A percentile compares a stretch with the other conserved stretches of the same genome.
These are phyloP conservation scores for Neostethus bicornis DNA, from an alignment of 2,797 vertebrate genomes.

Conservation along the genomic window DNA sequence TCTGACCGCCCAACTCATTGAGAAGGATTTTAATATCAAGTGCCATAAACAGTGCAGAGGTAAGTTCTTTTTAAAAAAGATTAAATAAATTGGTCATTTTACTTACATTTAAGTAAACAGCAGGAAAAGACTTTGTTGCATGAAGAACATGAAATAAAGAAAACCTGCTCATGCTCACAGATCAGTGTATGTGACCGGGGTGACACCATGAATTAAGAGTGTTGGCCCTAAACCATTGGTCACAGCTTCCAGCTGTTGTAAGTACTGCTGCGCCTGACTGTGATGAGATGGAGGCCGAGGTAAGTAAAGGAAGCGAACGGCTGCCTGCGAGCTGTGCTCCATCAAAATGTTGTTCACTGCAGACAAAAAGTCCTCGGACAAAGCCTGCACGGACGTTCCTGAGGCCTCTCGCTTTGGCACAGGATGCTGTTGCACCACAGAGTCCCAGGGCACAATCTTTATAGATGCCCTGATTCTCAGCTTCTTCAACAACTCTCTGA, in stretches of 20 bases:
- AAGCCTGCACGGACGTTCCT: slow-evolving; percentile 6
- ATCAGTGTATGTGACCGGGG: slow-evolving; percentile 90
- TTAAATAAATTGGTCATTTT: slow-evolving; percentile 2
- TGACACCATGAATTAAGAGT: slow-evolving; percentile 89
- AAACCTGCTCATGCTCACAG: slow-evolving; percentile 70
- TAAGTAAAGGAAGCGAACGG: slow-evolving; percentile 89
- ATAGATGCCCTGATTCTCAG: slow-evolving; percentile 89
- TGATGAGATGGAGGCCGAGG: slow-evolving; percentile 83
- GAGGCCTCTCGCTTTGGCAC: not conserved
- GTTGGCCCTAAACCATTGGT: slow-evolving; percentile 86
- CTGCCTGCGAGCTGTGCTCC: slow-evolving; percentile 83
- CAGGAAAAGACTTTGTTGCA: slow-evolving; percentile 9
- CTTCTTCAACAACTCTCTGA: slow-evolving; percentile 85
- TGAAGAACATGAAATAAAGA: slow-evolving; percentile 10
- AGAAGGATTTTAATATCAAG: slow-evolving; percentile 12
- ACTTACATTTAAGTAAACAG: slow-evolving; percentile 4
- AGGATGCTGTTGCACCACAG: slow-evolving; percentile 69
- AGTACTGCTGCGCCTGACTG: slow-evolving; percentile 79
- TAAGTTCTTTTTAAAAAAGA: slow-evolving; percentile 2
- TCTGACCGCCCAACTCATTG: slow-evolving; percentile 22
- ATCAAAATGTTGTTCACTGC: slow-evolving; percentile 81
- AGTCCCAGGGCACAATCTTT: slow-evolving; percentile 87
- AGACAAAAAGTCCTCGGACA: slow-evolving; percentile 76
- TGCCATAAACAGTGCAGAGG: slow-evolving; percentile 13
- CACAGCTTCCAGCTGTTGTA: slow-evolving; percentile 83